Conservation (phyloP, 2,888 invertebrate genomes). For the Zelleria hepariella region DNA sequence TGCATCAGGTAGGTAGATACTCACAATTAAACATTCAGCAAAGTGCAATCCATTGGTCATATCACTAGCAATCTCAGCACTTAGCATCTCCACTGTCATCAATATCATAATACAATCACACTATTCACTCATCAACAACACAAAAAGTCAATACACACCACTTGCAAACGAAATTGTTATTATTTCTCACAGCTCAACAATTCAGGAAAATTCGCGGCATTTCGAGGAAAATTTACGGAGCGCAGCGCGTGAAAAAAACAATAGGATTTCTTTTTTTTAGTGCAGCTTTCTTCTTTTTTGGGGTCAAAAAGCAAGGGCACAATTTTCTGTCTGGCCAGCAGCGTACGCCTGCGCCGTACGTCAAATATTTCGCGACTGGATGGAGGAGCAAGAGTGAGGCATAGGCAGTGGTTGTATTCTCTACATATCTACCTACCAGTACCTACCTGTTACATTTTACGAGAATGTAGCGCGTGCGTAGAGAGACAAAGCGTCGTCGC, state of each 20-base stretch:
- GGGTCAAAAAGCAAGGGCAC: conserved; percentile 8
- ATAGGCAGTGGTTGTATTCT: neutral
- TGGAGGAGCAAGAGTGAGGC: conserved; percentile 10
- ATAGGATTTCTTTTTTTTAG: neutral
- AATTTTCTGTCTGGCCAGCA: conserved; percentile 29
- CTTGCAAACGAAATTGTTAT: conserved; percentile 17
- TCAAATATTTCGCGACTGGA: conserved; percentile 47
- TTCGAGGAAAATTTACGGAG: neutral
- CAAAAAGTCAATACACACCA: conserved; percentile 51
- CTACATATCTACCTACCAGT: conserved; percentile 7
- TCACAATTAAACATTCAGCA: conserved; percentile 51
- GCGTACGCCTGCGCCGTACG: conserved; percentile 49
- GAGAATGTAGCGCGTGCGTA: conserved; percentile 43
- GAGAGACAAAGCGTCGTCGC: neutral
- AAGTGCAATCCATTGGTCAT: conserved; percentile 45
- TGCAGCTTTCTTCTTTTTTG: conserved; percentile 3
- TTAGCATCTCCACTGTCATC: conserved; percentile 58
- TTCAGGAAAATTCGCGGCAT: neutral
- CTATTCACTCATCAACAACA: conserved; percentile 31
- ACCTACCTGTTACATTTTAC: conserved; percentile 44
- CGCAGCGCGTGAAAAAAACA: conserved; percentile 13
- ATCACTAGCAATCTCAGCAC: conserved; percentile 41
- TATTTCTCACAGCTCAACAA: neutral
- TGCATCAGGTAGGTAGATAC: conserved; percentile 11
- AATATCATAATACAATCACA: conserved; percentile 29